These are phyloP conservation scores for Saccopteryx bilineata DNA, from an alignment of 2,113 vertebrate genomes.

Conservation along the genomic window DNA sequence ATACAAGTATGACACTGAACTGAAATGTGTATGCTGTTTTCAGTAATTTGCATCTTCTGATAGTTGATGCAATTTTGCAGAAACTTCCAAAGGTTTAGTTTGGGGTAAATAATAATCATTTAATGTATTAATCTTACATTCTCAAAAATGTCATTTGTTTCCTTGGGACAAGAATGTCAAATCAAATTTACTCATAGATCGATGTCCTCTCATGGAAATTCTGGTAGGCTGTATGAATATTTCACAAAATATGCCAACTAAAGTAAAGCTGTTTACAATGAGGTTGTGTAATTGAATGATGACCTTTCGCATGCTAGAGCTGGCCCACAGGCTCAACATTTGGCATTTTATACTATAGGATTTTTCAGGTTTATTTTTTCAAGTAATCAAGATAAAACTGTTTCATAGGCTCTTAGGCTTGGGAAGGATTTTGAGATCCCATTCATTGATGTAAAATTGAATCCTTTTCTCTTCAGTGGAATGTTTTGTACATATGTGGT, in stretches of 20 bases:
- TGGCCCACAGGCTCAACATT: conserved; percentile 54
- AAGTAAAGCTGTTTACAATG: conserved; percentile 72
- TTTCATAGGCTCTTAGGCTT: conserved; percentile 40
- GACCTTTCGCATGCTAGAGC: conserved; percentile 62
- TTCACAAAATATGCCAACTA: conserved; percentile 59
- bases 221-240: conserved; percentile 63
- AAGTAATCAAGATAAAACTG: conserved; percentile 59
- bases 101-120: conserved; percentile 70
- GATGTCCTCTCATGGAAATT: conserved; percentile 70
- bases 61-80: conserved; percentile 50
- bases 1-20: not conserved
- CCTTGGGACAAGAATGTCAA: conserved; percentile 73
- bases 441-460: conserved; percentile 42
- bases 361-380: conserved; percentile 66
- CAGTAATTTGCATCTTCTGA: conserved; percentile 43
- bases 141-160: conserved; percentile 68
- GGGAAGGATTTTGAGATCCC: conserved; percentile 49
- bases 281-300: conserved; percentile 71
- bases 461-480: conserved; percentile 46
- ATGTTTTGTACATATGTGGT: conserved; percentile 1
- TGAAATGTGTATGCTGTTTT: not conserved
- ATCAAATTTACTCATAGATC: conserved; percentile 68
- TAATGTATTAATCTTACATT: conserved; percentile 76
- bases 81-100: conserved; percentile 60
- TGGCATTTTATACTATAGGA: conserved; percentile 73